These are phyloP conservation scores for Nyctalus aviator DNA, from an alignment of 2,797 vertebrate species.

Conservation along the genomic window DNA sequence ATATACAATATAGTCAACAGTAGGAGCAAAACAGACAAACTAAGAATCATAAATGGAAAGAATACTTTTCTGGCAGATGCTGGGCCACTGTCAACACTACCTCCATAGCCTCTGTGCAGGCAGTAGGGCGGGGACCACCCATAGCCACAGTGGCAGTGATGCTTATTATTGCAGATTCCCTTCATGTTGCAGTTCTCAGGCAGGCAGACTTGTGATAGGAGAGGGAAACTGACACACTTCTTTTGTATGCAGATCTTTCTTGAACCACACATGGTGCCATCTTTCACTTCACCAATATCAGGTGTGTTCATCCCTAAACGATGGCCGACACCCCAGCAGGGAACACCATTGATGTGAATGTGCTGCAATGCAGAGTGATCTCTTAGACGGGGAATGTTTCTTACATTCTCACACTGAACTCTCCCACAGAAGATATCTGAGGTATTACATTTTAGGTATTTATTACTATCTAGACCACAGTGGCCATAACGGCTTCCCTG, in stretches of 20 bases:
- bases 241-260: conserved; percentile 74
- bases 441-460: conserved; percentile 70
- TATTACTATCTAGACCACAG: conserved; percentile 79
- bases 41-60: not conserved
- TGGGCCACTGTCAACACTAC: conserved; percentile 83
- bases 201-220: conserved; percentile 67
- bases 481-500: conserved; percentile 85
- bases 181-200: conserved; percentile 75
- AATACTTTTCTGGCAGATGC: not conserved
- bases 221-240: conserved; percentile 70
- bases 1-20: conserved; percentile 9
- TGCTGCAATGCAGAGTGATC: conserved; percentile 64
- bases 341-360: conserved; percentile 4
- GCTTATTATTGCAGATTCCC: conserved; percentile 80
- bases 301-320: not conserved
- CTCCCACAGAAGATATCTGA: conserved; percentile 75
- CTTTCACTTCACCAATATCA: conserved; percentile 76
- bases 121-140: conserved; percentile 82
- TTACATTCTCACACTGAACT: conserved; percentile 78
- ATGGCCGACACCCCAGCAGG: conserved; percentile 71
- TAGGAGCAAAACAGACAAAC: conserved; percentile 16
- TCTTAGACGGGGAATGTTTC: conserved; percentile 49
- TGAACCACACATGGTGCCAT: conserved; percentile 76
- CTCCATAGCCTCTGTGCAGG: conserved; percentile 73
- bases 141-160: conserved; percentile 81